Evolutionary conservation across 92 coral and sea anemone species (phyloP), one percentile per base, ranked within the genome.

Genomic region (Porites lobata): DNA sequence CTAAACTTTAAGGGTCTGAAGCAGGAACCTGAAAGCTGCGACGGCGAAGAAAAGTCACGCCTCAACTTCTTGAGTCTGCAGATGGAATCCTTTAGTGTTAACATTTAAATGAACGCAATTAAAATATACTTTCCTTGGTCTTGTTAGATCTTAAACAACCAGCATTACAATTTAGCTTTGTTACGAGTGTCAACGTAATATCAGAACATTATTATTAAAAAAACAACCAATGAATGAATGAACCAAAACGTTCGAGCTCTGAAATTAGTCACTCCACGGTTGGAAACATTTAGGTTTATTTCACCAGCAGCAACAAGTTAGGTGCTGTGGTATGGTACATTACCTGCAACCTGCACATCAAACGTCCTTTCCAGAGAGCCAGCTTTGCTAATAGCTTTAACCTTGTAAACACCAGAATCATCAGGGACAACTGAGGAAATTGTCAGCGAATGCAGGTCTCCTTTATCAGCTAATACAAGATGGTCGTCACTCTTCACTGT

Each of bases 351-450:
- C 38, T 79, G 93, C 11, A 96, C 93, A 85, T 90, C 92, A 81
- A 94, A 96, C 11, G 81, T 79, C 81, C 94, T 90, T 86, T 91
- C 95, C 9, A 88, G 89, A 76, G 93, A 89, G 53, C 99, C 99
- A 14, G 95, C 98, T 69, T 90, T 94, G 93, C 92, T 96, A 4
- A 81, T 91, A 20, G 98, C 99, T 58, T 94, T 95, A 85, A 96
- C 94, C 67, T 92, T 93, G 88, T 96, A 98, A 86, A 92, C 90
- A 9, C 99, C 99, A 68, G 95, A 92, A 72, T 98, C 99, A 14
- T 88, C 91, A 26, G 79, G 83, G 24, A 77, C 70, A 18, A 89
- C 83, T 71, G 87, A 94, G 11, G 85, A 72, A 22, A 98, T 77
- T 32, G 86, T 90, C n/a, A 96, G 87, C 1, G 90, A 65, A 76